Base-by-base conservation (phyloP, 2,888 invertebrate genomes). In the Melinaea marsaeus region DNA sequence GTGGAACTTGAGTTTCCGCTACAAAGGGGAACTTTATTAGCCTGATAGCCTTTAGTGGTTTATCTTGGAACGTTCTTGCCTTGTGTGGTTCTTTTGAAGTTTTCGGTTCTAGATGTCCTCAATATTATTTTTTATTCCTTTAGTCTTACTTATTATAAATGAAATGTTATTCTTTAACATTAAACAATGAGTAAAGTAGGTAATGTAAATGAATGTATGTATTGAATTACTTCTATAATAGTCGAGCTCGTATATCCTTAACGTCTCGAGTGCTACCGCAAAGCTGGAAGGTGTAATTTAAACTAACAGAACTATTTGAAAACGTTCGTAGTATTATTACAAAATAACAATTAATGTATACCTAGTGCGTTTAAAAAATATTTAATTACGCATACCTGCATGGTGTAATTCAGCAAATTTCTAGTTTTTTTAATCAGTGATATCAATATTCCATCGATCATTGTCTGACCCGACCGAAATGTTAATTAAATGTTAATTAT, bases 1-100 rank as follows among this genome's bases (percentile, higher is more conserved):
- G 66, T 63, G 66, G 58, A 59, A 58, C 48, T 55, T 48, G 48
- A 63, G 59, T 60, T 65, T 65, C 57, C 65, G 55, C 47, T 57
- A 51, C 51, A 51, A 51, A 51, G 51, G 32, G 51, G 32, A 51
- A 51, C 51, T 51, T 51, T 51, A 51, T 51, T 51, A 51, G 51
- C 32, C 51, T 51, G 51, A 51, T 51, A 51, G 51, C 51, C 51
- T 32, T 51, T 51, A 22, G 51, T 51, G 51, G 51, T 51, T 51
- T 51, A 51, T 51, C 51, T 51, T 51, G 22, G 32, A 51, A 51
- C 51, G 32, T 51, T 51, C 32, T 51, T 32, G 51, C 51, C 7
- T 51, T n/a, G 51, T 32, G 7, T 42, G 42, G 42, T 51, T 51
- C 51, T 51, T 51, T 51, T 51, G 51, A 32, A 32, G 32, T 32